Conservation (phyloP, 2,888 invertebrate species). For the Cephus rjabovi region DNA sequence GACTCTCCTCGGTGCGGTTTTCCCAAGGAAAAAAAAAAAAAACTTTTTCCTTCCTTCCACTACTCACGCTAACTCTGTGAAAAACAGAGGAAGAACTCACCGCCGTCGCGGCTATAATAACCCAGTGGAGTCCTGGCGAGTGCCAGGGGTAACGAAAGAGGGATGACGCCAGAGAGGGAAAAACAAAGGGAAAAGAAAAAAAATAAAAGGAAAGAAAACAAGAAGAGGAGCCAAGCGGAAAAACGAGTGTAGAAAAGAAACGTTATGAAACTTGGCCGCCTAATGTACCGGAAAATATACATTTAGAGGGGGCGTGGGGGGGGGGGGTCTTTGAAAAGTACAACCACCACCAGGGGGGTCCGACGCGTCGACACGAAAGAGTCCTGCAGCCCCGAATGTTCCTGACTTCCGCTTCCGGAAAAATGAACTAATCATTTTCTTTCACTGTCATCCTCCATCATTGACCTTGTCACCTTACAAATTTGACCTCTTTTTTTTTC, state of each 20-base stretch:
- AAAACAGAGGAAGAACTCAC: conserved; percentile 17
- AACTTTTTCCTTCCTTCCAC: conserved; percentile 12
- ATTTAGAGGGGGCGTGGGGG: conserved; percentile 27
- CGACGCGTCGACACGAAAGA: neutral
- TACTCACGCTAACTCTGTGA: conserved; percentile 19
- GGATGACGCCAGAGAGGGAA: conserved; percentile 13
- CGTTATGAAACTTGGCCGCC: conserved; percentile 36
- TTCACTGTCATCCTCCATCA: too few relatives aligned
- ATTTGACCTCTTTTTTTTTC: too few relatives aligned
- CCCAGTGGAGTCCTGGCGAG: conserved; percentile 10
- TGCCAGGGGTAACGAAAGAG: too few relatives aligned
- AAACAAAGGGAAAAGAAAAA: conserved; percentile 12
- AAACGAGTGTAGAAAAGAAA: conserved; percentile 3
- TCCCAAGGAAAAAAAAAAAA: conserved; percentile 18
- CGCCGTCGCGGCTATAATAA: conserved; percentile 10
- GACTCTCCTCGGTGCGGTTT: conserved; percentile 27
- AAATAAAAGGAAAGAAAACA: conserved; percentile 24
- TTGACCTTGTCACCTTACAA: too few relatives aligned
- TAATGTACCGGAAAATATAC: conserved; percentile 51
- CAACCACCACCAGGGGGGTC: neutral
- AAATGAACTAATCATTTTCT: too few relatives aligned
- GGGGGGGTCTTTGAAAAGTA: conserved; percentile 10
- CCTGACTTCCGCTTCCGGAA: too few relatives aligned
- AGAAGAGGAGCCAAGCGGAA: neutral
- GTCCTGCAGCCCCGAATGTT: neutral